These are phyloP conservation scores for Meloidogyne floridensis DNA, from an alignment of 1,140 invertebrate species.

Conservation along the genomic window DNA sequence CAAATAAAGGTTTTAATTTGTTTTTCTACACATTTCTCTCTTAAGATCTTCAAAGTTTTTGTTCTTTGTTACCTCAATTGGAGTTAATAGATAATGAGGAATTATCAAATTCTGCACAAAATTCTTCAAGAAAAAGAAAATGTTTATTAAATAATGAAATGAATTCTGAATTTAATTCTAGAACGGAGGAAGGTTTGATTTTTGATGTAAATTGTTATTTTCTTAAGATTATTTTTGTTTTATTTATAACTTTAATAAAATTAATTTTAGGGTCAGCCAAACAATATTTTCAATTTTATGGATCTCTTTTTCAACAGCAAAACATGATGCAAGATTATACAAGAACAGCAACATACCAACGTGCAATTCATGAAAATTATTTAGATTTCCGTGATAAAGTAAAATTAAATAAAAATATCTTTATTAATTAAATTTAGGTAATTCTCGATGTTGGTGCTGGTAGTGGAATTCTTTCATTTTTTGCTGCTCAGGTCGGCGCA, in stretches of 20 bases:
- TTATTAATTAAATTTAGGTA: conserved; percentile 68
- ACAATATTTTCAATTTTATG: conserved; percentile 77
- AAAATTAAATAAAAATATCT: conserved; percentile 3
- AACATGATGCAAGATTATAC: conserved; percentile 99
- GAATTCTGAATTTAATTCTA: conserved; percentile 41
- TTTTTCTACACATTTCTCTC: not conserved
- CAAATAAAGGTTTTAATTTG: not conserved
- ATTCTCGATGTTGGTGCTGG: conserved; percentile 95
- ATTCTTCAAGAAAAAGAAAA: not conserved
- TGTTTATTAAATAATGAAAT: conserved; percentile 11
- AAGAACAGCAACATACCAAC: conserved; percentile 94
- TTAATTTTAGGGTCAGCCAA: conserved; percentile 37
- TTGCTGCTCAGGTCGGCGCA: conserved; percentile 94
- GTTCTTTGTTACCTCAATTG: not conserved
- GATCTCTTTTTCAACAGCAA: conserved; percentile 97
- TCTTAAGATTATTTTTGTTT: too few species aligned
- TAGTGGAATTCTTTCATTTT: conserved; percentile 96
- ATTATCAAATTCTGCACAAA: not conserved
- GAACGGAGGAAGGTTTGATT: conserved; percentile 41
- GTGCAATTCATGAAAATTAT: conserved; percentile 89
- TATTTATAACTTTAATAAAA: not conserved
- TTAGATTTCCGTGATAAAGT: conserved; percentile 81
- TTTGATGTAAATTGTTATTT: not conserved
- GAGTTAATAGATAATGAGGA: not conserved
- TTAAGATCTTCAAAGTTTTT: not conserved